Evolutionary conservation across 2,888 invertebrate genomes (phyloP).

Genomic region (Trisateles emortualis): DNA sequence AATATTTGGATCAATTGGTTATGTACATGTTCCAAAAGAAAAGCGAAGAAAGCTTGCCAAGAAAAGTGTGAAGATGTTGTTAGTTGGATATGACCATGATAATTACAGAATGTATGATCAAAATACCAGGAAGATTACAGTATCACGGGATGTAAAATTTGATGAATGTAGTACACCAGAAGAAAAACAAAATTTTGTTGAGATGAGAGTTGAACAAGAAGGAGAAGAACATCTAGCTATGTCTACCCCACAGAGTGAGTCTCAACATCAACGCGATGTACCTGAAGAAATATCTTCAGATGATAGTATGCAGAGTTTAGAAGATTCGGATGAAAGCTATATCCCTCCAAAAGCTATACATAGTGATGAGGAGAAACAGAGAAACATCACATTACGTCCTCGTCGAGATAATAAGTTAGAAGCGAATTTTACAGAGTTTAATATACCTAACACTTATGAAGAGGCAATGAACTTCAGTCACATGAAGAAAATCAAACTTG

Average conservation of each 20-base stretch:
- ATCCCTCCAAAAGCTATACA: not conserved
- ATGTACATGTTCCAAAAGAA: constrained; percentile 22
- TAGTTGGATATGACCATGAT: constrained; percentile 52
- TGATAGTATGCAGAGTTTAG: no score
- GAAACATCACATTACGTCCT: constrained; percentile 35
- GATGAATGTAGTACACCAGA: constrained; percentile 37
- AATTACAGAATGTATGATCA: constrained; percentile 52
- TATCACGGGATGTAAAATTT: constrained; percentile 47
- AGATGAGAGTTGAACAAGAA: no score
- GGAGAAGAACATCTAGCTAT: constrained; percentile 18
- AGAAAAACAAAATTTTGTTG: no score
- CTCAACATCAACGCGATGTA: no score
- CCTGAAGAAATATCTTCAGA: no score
- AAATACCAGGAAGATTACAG: constrained; percentile 13
- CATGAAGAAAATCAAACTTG: no score
- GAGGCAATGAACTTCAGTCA: not conserved
- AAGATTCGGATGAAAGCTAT: no score
- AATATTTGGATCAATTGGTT: constrained; percentile 49
- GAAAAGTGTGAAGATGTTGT: constrained; percentile 43
- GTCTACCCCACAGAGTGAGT: not conserved
- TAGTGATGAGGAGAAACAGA: not conserved
- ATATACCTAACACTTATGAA: no score
- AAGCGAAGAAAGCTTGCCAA: constrained; percentile 3
- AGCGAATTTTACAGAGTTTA: constrained; percentile 28
- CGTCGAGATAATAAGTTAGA: constrained; percentile 32